Conservation (phyloP, 2,113 vertebrate genomes). For the Vulpes vulpes region DNA sequence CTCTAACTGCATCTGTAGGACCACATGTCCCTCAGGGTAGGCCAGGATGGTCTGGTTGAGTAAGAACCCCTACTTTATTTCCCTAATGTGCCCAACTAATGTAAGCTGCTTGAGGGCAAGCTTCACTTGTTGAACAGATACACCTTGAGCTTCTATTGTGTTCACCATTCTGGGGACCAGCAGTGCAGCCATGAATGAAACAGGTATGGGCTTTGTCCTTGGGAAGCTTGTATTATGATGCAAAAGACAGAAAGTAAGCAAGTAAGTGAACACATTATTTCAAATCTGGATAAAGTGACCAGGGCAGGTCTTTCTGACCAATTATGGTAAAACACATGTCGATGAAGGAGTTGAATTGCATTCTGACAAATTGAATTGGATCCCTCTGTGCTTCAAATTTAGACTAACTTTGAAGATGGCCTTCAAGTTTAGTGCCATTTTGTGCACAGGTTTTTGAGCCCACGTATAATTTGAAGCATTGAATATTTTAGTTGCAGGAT, state of each 20-base stretch:
- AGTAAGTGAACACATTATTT: neutral
- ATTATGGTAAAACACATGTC: neutral
- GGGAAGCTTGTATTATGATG: neutral
- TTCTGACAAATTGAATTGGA: neutral
- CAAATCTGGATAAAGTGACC: neutral
- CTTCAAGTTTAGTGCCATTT: neutral
- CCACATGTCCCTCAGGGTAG: neutral
- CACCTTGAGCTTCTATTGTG: neutral
- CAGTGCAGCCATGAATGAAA: neutral
- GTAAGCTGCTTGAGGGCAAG: neutral
- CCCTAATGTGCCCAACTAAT: neutral
- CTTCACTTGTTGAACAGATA: neutral
- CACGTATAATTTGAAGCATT: neutral
- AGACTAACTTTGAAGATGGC: neutral
- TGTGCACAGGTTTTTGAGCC: neutral
- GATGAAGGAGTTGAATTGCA: neutral
- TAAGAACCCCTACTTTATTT: neutral
- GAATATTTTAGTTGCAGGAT: neutral
- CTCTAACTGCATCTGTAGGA: neutral
- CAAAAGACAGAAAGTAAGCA: neutral
- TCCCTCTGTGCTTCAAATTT: constrained; percentile 6
- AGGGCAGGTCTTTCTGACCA: neutral
- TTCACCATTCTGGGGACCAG: neutral
- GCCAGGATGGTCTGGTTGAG: neutral
- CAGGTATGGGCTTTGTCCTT: neutral